Conservation (phyloP, 2,113 vertebrate species). For the Microtus montanus region DNA sequence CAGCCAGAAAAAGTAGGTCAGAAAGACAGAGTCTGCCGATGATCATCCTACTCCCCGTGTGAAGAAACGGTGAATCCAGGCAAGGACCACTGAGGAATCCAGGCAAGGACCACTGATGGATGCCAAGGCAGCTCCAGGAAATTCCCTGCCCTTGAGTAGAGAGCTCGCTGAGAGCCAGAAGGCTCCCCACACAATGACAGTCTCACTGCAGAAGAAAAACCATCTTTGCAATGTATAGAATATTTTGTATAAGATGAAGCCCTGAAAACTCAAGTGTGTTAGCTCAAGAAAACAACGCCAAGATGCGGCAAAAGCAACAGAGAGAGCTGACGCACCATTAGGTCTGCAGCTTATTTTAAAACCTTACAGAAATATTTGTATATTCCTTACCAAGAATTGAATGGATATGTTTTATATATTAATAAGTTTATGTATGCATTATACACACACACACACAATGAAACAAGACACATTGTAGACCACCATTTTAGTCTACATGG, state of each 20-base stretch:
- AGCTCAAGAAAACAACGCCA: conserved; percentile 53
- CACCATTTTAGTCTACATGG: conserved; percentile 9
- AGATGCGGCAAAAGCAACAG: conserved; percentile 37
- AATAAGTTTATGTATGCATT: not conserved
- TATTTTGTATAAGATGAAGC: conserved; percentile 14
- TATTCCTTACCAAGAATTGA: not conserved
- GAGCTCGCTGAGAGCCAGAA: not conserved
- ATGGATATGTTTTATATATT: not conserved
- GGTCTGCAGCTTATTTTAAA: conserved; percentile 46
- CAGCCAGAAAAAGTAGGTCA: conserved; percentile 42
- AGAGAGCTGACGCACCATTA: conserved; percentile 8
- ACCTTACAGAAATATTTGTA: not conserved
- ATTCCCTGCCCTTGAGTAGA: not conserved
- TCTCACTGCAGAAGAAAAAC: not conserved
- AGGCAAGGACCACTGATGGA: not conserved
- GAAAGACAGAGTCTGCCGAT: conserved; percentile 17
- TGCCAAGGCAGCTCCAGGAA: not conserved
- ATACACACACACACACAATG: not conserved
- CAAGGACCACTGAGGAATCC: not conserved
- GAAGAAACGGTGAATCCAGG: not conserved
- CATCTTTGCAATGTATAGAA: not conserved
- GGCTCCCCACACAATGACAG: not conserved
- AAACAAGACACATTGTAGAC: not conserved
- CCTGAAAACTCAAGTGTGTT: conserved; percentile 18
- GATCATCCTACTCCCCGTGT: not conserved